Evolutionary conservation across 2,113 vertebrate genomes (phyloP), one percentile per base, ranked within the genome.

Genomic region (Dendropsophus ebraccatus): DNA sequence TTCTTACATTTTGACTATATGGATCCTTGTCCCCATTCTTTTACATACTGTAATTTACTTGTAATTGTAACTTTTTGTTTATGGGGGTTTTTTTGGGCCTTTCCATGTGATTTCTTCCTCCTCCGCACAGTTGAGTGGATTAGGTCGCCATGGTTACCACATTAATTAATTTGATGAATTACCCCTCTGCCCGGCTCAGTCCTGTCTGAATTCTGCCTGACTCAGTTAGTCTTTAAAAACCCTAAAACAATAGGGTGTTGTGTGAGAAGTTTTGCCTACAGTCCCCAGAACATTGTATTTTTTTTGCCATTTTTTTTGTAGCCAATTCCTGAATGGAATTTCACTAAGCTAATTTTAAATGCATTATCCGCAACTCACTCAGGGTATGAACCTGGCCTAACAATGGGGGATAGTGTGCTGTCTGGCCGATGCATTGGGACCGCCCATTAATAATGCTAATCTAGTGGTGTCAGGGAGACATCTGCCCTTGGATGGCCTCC

Each of bases 121-220:
- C 14, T 47, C n/a, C 35, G 5, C 19, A 28, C 65, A 11, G 14
- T 49, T 49, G 50, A 86, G 84, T 86, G 77, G 77, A 86, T 81
- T 86, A 81, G 77, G 77, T 86, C 81, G 77, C 77, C 19, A 70
- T 80, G 84, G 84, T 73, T 54, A 73, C 84, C 52, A 60, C 84
- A 70, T 81, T 86, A 86, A 86, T 86, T 86, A 81, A 32, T 81
- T 73, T 73, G 84, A 80, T 80, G 77, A 86, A 81, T 86, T 86
- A 5, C 16, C 32, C 56, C 9, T 60, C 60, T 69, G 14, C 11
- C 17, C 12, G 35, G 60, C 58, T 50, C 62, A 58, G 65, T 56
- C 84, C 5, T 73, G 84, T 73, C 65, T 60, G 47, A 60, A 81
- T 60, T 86, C 77, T 73, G 35, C 50, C 60, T 52, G 49, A 73